Conservation (phyloP, 2,888 invertebrate genomes). For the Pocota personata region DNA sequence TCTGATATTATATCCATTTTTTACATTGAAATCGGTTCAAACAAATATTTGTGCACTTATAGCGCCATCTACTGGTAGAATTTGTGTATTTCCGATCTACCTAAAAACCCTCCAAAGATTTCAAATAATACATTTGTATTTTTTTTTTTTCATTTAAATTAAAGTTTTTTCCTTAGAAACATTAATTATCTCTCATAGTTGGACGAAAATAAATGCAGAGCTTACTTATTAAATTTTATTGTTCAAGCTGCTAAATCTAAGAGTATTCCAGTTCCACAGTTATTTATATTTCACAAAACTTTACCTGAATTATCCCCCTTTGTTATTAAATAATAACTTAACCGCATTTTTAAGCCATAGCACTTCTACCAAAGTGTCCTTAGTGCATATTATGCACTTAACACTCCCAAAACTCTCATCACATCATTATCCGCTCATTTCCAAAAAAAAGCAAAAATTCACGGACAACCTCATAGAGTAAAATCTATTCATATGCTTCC, state of each 20-base stretch:
- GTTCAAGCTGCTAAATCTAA: neutral
- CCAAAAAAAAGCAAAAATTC: constrained; percentile 21
- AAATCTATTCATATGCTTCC: constrained; percentile 59
- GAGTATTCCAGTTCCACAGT: neutral
- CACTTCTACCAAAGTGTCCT: constrained; percentile 53
- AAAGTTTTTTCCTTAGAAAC: too few species aligned
- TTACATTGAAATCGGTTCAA: too few species aligned
- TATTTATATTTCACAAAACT: neutral
- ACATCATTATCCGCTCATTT: constrained; percentile 58
- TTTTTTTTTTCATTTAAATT: too few species aligned
- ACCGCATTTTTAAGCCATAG: constrained; percentile 57
- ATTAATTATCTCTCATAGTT: too few species aligned
- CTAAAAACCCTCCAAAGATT: too few species aligned
- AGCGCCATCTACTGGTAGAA: too few species aligned
- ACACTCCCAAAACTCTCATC: constrained; percentile 50
- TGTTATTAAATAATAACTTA: constrained; percentile 63
- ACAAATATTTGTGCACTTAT: too few species aligned
- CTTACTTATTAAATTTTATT: neutral
- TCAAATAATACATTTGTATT: too few species aligned
- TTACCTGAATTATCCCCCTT: constrained; percentile 30
- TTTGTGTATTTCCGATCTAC: too few species aligned
- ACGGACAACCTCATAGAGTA: constrained; percentile 14
- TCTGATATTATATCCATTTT: too few species aligned
- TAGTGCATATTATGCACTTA: constrained; percentile 68
- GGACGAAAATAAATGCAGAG: neutral